Evolutionary conservation across 2,888 invertebrate species (phyloP).

Genomic region (Anorthoa munda): DNA sequence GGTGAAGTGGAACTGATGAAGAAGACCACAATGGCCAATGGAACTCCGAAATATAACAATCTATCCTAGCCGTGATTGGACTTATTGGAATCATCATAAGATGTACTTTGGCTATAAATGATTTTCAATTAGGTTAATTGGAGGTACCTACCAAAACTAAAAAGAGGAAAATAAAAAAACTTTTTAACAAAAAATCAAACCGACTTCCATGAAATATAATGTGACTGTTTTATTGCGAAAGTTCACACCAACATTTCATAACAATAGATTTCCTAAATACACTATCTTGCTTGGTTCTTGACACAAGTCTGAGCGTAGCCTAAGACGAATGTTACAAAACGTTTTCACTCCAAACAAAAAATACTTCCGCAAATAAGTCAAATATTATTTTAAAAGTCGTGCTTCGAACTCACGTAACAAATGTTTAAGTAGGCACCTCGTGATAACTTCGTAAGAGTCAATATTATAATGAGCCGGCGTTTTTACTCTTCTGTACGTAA

Average conservation of each 20-base stretch:
- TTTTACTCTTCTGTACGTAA: slow-evolving; percentile 5
- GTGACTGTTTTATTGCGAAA: neutral
- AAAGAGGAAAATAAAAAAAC: too few relatives aligned
- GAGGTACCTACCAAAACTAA: too few relatives aligned
- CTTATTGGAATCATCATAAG: too few relatives aligned
- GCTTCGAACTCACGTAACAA: slow-evolving; percentile 27
- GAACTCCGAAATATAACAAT: too few relatives aligned
- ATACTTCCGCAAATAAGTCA: slow-evolving; percentile 24
- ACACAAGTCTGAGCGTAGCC: neutral
- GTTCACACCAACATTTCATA: too few relatives aligned
- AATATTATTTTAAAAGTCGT: slow-evolving; percentile 32
- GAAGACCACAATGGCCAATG: too few relatives aligned
- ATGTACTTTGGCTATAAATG: too few relatives aligned
- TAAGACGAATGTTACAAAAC: neutral
- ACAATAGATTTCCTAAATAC: neutral
- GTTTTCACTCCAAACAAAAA: slow-evolving; percentile 17
- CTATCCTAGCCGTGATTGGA: too few relatives aligned
- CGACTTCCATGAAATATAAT: too few relatives aligned
- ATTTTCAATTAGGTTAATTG: too few relatives aligned
- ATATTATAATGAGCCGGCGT: slow-evolving; percentile 30
- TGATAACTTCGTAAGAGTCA: slow-evolving; percentile 22
- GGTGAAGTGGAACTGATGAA: too few relatives aligned
- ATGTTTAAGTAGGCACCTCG: slow-evolving; percentile 26
- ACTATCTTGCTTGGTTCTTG: neutral
- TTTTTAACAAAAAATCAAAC: too few relatives aligned